These are phyloP conservation scores for Orchesella cincta DNA, from an alignment of 1,140 invertebrate species.

Conservation along the genomic window DNA sequence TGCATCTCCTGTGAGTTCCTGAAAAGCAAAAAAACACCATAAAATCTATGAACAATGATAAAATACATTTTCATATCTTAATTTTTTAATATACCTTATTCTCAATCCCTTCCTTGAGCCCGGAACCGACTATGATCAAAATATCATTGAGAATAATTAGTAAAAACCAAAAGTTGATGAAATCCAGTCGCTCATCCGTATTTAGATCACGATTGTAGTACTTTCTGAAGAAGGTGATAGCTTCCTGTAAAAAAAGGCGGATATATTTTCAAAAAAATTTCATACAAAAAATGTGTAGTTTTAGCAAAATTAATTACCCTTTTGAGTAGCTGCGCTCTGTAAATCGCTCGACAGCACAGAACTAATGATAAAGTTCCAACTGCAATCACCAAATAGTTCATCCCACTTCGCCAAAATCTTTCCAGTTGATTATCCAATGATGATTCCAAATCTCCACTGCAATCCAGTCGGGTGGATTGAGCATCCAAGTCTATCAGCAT, in stretches of 20 bases:
- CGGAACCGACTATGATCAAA: constrained; percentile 89
- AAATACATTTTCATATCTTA: background rate
- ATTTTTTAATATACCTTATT: constrained; percentile 62
- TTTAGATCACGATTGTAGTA: constrained; percentile 72
- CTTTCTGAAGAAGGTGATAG: constrained; percentile 75
- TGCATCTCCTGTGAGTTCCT: constrained; percentile 76
- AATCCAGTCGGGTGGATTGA: constrained; percentile 72
- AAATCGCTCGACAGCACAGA: constrained; percentile 85
- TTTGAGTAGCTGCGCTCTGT: constrained; percentile 82
- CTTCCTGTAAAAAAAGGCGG: constrained; percentile 58
- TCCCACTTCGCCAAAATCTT: constrained; percentile 70
- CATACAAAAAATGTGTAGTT: background rate
- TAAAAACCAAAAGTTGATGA: constrained; percentile 96
- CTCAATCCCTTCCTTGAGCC: constrained; percentile 92
- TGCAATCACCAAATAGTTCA: constrained; percentile 85
- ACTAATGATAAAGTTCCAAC: constrained; percentile 80
- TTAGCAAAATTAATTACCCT: constrained; percentile 59
- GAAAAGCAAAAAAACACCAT: too few species aligned
- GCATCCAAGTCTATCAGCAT: constrained; percentile 80
- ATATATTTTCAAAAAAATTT: background rate
- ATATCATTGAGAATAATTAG: constrained; percentile 96
- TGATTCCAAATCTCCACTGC: constrained; percentile 67
- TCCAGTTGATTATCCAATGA: constrained; percentile 69
- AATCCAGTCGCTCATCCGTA: constrained; percentile 82
- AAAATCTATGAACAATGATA: constrained; percentile 8